A percentile compares a stretch with the other conserved stretches of the same genome.
Evolutionary conservation across 2,888 invertebrate species (phyloP).

Genomic region (Catocala nupta): DNA sequence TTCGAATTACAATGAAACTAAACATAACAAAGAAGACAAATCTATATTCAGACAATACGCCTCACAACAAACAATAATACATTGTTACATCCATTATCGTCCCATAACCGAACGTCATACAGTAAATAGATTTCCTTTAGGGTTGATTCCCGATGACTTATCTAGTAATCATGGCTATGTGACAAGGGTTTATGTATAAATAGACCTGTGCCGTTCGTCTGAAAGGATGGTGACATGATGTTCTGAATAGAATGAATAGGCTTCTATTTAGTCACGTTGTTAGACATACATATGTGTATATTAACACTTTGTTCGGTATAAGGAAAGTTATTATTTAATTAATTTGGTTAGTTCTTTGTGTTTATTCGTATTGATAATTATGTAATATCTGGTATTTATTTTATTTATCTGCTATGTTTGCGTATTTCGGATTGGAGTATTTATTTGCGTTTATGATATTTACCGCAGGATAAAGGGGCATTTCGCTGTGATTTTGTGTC

Average conservation of each 20-base stretch:
- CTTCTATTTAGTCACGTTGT: constrained; percentile 24
- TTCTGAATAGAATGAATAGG: constrained; percentile 35
- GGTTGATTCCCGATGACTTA: constrained; percentile 60
- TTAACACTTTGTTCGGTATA: neutral
- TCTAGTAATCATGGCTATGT: constrained; percentile 58
- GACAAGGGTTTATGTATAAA: constrained; percentile 66
- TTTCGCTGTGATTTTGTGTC: no score
- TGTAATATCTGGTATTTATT: no score
- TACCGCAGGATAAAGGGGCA: no score
- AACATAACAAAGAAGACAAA: no score
- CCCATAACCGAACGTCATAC: constrained; percentile 34
- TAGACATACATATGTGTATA: constrained; percentile 7
- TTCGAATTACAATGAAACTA: no score
- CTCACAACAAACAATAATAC: constrained; percentile 15
- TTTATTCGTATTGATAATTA: no score
- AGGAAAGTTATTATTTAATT: neutral
- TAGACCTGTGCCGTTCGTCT: constrained; percentile 22
- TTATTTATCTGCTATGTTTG: no score
- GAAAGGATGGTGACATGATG: constrained; percentile 23
- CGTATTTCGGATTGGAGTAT: no score
- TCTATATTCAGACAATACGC: constrained; percentile 8
- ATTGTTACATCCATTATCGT: constrained; percentile 11
- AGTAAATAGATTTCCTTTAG: constrained; percentile 53
- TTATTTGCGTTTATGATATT: no score
- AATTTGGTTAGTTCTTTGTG: no score